phyloP scores from a whole-genome alignment of 2,888 invertebrate genomes.

The Mellilla xanthometata region DNA sequence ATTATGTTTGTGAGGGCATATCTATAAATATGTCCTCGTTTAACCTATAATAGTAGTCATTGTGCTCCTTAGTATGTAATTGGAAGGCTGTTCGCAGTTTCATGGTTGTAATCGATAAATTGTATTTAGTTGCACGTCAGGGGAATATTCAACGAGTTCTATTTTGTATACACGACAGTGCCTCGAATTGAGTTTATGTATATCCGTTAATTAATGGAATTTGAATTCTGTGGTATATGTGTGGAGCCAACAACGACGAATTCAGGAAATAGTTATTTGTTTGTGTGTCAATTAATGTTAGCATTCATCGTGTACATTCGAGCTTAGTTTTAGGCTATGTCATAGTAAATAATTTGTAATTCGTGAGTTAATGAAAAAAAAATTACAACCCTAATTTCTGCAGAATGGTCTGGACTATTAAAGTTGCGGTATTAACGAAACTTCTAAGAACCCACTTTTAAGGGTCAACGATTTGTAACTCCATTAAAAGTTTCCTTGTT shows the following conservation, averaged over 20 bases:
- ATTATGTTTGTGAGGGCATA: slow-evolving; percentile 1
- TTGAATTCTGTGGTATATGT: slow-evolving; percentile 41
- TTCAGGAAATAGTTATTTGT: not conserved
- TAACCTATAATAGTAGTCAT: slow-evolving; percentile 7
- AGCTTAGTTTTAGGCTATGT: too few relatives aligned
- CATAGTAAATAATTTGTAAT: too few relatives aligned
- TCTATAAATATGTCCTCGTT: slow-evolving; percentile 10
- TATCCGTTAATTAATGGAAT: slow-evolving; percentile 50
- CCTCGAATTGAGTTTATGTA: slow-evolving; percentile 30
- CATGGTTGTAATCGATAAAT: slow-evolving; percentile 61
- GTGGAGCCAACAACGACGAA: not conserved
- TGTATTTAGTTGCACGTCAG: slow-evolving; percentile 52
- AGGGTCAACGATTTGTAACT: slow-evolving; percentile 74
- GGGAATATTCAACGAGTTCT: slow-evolving; percentile 21
- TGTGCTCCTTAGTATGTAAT: slow-evolving; percentile 16
- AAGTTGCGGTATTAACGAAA: slow-evolving; percentile 28
- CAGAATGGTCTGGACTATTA: slow-evolving; percentile 19
- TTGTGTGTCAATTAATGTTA: too few relatives aligned
- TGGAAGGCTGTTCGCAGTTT: slow-evolving; percentile 44
- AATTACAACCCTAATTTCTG: slow-evolving; percentile 11
- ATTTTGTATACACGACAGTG: slow-evolving; percentile 15
- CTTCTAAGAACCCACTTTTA: slow-evolving; percentile 46
- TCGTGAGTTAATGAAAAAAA: too few relatives aligned
- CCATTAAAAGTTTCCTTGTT: slow-evolving; percentile 79
- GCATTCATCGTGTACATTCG: too few relatives aligned